Conservation (phyloP, 2,797 vertebrate genomes). For the Phataginus tetradactyla region DNA sequence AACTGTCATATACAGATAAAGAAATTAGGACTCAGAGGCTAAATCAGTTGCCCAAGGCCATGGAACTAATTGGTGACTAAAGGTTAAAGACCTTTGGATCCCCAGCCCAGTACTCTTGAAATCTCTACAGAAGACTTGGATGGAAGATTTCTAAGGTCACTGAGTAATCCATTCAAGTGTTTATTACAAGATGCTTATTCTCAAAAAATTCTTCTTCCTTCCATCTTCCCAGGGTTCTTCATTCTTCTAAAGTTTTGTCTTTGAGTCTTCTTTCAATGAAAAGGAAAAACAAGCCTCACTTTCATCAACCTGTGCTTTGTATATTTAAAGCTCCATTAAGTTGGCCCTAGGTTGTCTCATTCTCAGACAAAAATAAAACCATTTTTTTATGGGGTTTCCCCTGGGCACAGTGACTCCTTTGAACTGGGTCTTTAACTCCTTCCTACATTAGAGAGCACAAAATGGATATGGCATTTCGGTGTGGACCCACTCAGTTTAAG, state of each 20-base stretch:
- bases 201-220: background rate
- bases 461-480: background rate
- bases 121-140: conserved; percentile 12
- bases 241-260: background rate
- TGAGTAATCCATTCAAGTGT: background rate
- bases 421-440: background rate
- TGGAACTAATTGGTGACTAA: conserved; percentile 22
- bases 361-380: conserved; percentile 25
- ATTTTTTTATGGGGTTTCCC: background rate
- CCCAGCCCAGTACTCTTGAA: background rate
- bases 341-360: background rate
- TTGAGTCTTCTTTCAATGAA: background rate
- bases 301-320: background rate
- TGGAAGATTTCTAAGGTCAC: background rate
- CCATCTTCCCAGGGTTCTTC: background rate
- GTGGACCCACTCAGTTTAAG: background rate
- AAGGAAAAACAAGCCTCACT: background rate
- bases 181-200: conserved; percentile 14
- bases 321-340: background rate
- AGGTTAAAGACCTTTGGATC: conserved; percentile 16
- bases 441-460: background rate
- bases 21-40: conserved; percentile 17
- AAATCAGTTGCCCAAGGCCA: background rate
- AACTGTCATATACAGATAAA: background rate
- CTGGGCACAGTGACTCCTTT: conserved; percentile 4